Evolutionary conservation across 1,140 invertebrate species (phyloP).

Genomic region (Pseudomyrmex pallidus): DNA sequence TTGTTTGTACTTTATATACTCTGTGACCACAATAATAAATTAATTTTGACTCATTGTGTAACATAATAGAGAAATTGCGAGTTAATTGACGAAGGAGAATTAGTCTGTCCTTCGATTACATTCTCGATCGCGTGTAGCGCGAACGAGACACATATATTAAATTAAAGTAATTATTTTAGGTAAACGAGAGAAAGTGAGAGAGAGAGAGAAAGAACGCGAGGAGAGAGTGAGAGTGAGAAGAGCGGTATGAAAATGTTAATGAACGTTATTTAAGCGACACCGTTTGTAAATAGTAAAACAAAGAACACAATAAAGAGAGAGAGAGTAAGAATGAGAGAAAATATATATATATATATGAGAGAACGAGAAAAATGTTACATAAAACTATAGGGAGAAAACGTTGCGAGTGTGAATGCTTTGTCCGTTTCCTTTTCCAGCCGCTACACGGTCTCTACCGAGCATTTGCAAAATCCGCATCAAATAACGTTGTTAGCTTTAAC

Average conservation of each 20-base stretch:
- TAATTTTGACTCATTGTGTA: conserved; percentile 37
- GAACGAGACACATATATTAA: conserved; percentile 23
- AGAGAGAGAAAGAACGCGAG: conserved; percentile 39
- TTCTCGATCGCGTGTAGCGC: background rate
- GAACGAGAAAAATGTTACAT: conserved; percentile 29
- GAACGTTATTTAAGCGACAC: conserved; percentile 68
- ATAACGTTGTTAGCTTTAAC: conserved; percentile 7
- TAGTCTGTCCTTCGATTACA: conserved; percentile 18
- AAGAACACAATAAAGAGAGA: conserved; percentile 4
- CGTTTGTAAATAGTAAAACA: conserved; percentile 71
- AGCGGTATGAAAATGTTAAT: conserved; percentile 44
- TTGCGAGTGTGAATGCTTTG: conserved; percentile 56
- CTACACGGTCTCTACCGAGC: conserved; percentile 22
- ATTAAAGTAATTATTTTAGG: conserved; percentile 72
- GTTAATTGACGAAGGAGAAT: conserved; percentile 25
- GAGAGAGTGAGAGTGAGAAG: conserved; percentile 47
- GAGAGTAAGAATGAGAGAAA: conserved; percentile 24
- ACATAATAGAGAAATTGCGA: conserved; percentile 1
- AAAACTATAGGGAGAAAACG: conserved; percentile 9
- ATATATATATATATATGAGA: too few relatives aligned
- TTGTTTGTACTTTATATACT: too few relatives aligned
- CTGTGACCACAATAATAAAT: too few relatives aligned
- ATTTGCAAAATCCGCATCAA: conserved; percentile 6
- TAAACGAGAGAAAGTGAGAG: conserved; percentile 50
- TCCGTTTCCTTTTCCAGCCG: conserved; percentile 44